These are phyloP conservation scores for Gambusia affinis DNA, from an alignment of 2,113 vertebrate species.

Conservation along the genomic window DNA sequence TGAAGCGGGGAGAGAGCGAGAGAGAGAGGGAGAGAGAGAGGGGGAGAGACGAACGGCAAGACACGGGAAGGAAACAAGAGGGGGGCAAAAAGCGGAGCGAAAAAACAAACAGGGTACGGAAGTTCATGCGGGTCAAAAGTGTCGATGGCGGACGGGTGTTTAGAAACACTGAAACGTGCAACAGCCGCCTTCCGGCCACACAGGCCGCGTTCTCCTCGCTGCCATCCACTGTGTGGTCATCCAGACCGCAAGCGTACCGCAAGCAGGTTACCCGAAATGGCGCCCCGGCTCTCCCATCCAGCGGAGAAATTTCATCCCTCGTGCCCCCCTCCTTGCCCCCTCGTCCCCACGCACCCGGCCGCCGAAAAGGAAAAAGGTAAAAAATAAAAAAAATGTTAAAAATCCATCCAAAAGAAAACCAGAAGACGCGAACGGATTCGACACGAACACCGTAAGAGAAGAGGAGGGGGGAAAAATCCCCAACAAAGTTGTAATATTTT, in stretches of 20 bases:
- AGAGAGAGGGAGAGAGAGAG: conserved; percentile 55
- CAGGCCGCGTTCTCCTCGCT: conserved; percentile 40
- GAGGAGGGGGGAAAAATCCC: neutral
- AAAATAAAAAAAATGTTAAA: neutral
- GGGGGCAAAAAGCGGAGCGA: conserved; percentile 24
- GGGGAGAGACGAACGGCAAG: conserved; percentile 47
- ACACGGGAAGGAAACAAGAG: conserved; percentile 48
- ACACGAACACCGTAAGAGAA: conserved; percentile 23
- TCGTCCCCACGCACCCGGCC: too few relatives aligned
- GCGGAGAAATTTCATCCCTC: conserved; percentile 47
- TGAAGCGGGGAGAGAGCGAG: conserved; percentile 61
- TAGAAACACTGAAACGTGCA: conserved; percentile 29
- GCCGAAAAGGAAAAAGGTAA: conserved; percentile 23
- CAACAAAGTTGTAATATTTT: neutral
- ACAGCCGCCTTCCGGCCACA: conserved; percentile 22
- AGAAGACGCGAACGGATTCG: conserved; percentile 39
- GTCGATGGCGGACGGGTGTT: conserved; percentile 39
- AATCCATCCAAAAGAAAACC: neutral
- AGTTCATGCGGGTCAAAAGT: conserved; percentile 46
- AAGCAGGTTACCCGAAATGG: conserved; percentile 57
- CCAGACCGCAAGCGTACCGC: conserved; percentile 41
- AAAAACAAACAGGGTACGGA: conserved; percentile 49
- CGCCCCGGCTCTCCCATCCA: conserved; percentile 49
- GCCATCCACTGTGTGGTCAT: conserved; percentile 54
- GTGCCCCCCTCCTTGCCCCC: too few relatives aligned